Conservation (phyloP, 2,797 vertebrate genomes). For the Hephaestus fuliginosus region DNA sequence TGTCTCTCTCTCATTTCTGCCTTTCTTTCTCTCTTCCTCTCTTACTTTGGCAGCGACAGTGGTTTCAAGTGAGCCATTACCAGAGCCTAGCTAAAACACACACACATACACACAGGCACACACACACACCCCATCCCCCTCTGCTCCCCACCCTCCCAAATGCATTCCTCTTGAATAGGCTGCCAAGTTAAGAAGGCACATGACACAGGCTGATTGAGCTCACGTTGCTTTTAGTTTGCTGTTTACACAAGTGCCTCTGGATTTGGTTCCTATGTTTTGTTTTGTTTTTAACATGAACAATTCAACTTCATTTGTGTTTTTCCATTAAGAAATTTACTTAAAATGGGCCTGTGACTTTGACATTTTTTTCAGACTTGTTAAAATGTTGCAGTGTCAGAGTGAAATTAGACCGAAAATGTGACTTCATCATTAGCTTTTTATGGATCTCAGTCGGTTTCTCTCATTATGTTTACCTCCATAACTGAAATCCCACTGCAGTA, state of each 20-base stretch:
- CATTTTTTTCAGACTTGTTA: not conserved
- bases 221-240: constrained; percentile 74
- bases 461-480: not conserved
- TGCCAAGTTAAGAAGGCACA: constrained; percentile 81
- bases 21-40: constrained; percentile 13
- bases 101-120: constrained; percentile 22
- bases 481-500: not conserved
- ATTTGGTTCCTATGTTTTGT: constrained; percentile 40
- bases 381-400: not conserved
- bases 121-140: constrained; percentile 24
- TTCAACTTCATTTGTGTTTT: constrained; percentile 28
- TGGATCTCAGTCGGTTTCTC: not conserved
- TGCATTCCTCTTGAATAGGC: constrained; percentile 76
- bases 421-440: not conserved
- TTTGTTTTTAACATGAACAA: constrained; percentile 27
- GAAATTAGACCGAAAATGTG: not conserved
- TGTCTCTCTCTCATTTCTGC: not conserved
- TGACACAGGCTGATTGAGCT: constrained; percentile 75
- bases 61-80: constrained; percentile 73
- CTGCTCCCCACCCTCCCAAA: constrained; percentile 46
- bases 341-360: not conserved
- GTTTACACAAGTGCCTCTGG: constrained; percentile 58
- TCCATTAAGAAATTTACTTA: not conserved
- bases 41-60: constrained; percentile 43
- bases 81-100: constrained; percentile 57